These are phyloP conservation scores for Sceloporus undulatus DNA, from an alignment of 2,113 vertebrate genomes.

Conservation along the genomic window DNA sequence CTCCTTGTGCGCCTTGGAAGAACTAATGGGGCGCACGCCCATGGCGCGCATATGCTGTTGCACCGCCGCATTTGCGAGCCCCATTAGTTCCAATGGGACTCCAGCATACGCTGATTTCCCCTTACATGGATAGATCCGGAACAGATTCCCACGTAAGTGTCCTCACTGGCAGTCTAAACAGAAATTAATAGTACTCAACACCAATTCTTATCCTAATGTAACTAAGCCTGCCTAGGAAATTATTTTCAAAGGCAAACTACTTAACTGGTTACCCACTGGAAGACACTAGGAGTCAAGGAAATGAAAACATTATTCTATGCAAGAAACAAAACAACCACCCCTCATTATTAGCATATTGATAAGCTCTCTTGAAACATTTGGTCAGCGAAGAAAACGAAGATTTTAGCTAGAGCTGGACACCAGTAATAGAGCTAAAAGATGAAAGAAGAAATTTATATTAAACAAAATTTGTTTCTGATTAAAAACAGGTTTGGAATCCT, in stretches of 20 bases:
- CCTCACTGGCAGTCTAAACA: background rate
- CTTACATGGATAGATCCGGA: no score
- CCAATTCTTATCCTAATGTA: background rate
- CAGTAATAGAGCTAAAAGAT: background rate
- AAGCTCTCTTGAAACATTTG: background rate
- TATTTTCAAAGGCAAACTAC: background rate
- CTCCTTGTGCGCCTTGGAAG: no score
- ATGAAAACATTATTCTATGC: background rate
- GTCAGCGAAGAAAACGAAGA: background rate
- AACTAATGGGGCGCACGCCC: no score
- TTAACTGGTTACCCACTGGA: background rate
- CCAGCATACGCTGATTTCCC: no score
- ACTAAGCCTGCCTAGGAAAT: background rate
- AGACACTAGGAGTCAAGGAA: background rate
- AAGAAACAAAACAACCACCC: background rate
- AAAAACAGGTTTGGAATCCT: background rate
- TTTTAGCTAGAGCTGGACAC: background rate
- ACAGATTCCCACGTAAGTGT: background rate
- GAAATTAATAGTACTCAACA: background rate
- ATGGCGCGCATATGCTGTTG: no score
- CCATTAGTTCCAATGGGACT: no score
- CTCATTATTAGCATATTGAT: background rate
- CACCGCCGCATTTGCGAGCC: no score
- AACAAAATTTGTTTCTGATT: background rate
- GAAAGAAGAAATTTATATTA: slow-evolving; percentile 27